Conservation (phyloP, 2,888 invertebrate species). For the Andrena praecox region DNA sequence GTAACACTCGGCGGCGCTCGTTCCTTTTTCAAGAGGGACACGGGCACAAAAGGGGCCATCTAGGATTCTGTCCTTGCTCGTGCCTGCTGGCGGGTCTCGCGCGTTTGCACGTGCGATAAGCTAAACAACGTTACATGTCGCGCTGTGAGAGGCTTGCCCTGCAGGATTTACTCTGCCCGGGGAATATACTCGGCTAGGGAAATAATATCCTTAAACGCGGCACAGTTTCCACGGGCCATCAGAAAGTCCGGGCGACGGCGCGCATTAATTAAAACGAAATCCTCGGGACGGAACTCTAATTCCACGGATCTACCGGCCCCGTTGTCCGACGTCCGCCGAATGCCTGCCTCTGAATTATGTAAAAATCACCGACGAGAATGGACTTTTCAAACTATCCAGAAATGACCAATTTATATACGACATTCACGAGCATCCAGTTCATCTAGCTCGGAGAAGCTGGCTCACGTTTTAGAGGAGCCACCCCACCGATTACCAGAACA, state of each 20-base stretch:
- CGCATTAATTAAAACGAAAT: conserved; percentile 50
- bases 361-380: background rate
- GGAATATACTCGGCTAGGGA: conserved; percentile 24
- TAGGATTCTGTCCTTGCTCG: conserved; percentile 20
- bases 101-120: conserved; percentile 48
- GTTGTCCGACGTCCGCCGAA: background rate
- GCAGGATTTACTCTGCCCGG: conserved; percentile 52
- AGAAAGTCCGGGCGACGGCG: conserved; percentile 31
- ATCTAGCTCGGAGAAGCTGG: too few species aligned
- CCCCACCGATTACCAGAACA: too few species aligned
- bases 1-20: conserved; percentile 1
- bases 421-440: too few species aligned
- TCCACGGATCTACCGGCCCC: conserved; percentile 19
- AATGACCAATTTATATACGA: too few species aligned
- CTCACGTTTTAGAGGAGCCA: too few species aligned
- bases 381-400: too few species aligned
- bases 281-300: conserved; percentile 2
- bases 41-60: conserved; percentile 5
- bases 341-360: background rate
- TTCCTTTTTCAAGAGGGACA: background rate
- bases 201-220: conserved; percentile 49
- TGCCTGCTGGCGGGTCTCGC: conserved; percentile 41
- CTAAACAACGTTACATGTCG: conserved; percentile 49
- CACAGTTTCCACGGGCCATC: conserved; percentile 17
- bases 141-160: conserved; percentile 13